Evolutionary conservation across 2,888 invertebrate species (phyloP).

Genomic region (Microctonus aethiopoides): DNA sequence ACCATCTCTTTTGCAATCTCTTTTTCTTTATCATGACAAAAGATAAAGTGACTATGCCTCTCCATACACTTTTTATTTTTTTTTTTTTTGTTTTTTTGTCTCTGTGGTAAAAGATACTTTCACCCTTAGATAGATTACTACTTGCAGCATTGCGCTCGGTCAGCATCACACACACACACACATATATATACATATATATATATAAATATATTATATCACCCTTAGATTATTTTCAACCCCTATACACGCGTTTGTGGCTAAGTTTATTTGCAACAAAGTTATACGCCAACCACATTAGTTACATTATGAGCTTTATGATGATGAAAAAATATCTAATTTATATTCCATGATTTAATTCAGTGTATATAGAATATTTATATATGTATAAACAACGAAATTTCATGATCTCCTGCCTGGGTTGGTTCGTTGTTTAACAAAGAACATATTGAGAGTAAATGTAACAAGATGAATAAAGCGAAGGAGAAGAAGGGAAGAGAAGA

Average conservation of each 20-base stretch:
- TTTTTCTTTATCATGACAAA: neutral
- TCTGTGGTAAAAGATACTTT: neutral
- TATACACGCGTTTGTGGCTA: neutral
- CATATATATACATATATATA: too few relatives aligned
- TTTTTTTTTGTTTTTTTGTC: too few relatives aligned
- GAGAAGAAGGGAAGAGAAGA: slow-evolving; percentile 35
- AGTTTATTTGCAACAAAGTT: slow-evolving; percentile 36
- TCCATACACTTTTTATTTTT: neutral
- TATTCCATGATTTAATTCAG: too few relatives aligned
- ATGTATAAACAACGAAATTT: neutral
- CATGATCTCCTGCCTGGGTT: too few relatives aligned
- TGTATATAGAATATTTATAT: too few relatives aligned
- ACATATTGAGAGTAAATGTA: slow-evolving; percentile 2
- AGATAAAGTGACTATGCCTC: neutral
- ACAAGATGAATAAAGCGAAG: slow-evolving; percentile 32
- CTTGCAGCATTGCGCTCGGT: slow-evolving; percentile 1
- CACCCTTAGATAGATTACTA: neutral
- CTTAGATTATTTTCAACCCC: slow-evolving; percentile 31
- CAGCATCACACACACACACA: too few relatives aligned
- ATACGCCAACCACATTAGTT: slow-evolving; percentile 26
- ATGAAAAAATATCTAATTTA: neutral
- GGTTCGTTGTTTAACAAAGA: neutral
- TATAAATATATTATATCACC: neutral
- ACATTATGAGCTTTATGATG: slow-evolving; percentile 11
- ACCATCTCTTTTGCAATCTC: slow-evolving; percentile 23